These are phyloP conservation scores for Scaeva pyrastri DNA, from an alignment of 2,888 invertebrate species.

Conservation along the genomic window DNA sequence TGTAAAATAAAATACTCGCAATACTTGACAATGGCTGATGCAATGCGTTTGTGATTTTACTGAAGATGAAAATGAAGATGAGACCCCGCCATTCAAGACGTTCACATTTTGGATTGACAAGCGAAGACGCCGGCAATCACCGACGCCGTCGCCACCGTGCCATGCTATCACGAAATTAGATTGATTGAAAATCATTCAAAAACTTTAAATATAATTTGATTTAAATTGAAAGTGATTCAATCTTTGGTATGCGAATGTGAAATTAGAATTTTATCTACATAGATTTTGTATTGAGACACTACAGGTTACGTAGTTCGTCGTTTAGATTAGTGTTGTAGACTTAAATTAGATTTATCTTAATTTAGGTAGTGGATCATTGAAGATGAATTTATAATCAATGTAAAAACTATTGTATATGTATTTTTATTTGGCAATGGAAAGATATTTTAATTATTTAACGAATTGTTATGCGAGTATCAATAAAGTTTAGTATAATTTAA, in stretches of 20 bases:
- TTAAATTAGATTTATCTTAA: too few relatives aligned
- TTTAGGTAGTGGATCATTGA: too few relatives aligned
- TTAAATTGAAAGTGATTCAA: constrained; percentile 25
- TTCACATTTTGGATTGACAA: constrained; percentile 21
- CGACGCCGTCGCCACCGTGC: background rate
- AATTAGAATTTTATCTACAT: background rate
- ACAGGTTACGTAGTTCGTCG: background rate
- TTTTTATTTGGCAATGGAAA: too few relatives aligned
- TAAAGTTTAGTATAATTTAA: too few relatives aligned
- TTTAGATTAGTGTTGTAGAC: too few relatives aligned
- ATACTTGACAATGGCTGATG: constrained; percentile 50
- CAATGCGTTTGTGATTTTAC: constrained; percentile 47
- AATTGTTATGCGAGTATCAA: too few relatives aligned
- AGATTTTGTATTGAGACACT: too few relatives aligned
- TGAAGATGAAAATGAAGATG: background rate
- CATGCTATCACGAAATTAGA: constrained; percentile 32
- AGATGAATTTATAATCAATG: too few relatives aligned
- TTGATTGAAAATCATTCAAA: constrained; percentile 37
- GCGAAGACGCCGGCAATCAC: background rate
- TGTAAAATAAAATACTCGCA: background rate
- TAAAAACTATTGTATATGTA: too few relatives aligned
- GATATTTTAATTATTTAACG: too few relatives aligned
- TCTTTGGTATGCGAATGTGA: constrained; percentile 20
- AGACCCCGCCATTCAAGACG: background rate
- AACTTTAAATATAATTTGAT: constrained; percentile 36